Percentiles rank a stretch among this genome's conserved stretches.
Conservation (phyloP, 2,113 vertebrate species). For the Rynchops niger region DNA sequence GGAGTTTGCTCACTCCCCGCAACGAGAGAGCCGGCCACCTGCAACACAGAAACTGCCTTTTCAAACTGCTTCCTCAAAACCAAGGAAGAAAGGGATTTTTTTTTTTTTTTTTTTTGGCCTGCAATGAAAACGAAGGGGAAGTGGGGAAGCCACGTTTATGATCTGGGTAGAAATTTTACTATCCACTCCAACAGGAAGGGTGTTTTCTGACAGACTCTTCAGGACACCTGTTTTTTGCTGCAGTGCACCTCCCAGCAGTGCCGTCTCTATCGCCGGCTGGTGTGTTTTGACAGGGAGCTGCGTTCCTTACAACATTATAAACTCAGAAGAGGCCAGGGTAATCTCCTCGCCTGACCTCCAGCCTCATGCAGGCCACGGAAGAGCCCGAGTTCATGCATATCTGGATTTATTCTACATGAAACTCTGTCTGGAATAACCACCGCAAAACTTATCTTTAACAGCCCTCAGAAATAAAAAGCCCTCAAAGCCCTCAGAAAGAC, state of each 20-base stretch:
- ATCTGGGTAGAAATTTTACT: background rate
- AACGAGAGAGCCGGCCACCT: background rate
- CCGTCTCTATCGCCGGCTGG: background rate
- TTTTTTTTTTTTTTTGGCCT: background rate
- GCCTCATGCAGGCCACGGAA: background rate
- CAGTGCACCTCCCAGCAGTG: background rate
- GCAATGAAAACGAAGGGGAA: background rate
- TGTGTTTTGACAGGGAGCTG: background rate
- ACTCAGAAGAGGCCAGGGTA: background rate
- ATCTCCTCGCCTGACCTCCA: background rate
- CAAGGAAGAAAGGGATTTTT: background rate
- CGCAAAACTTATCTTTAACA: background rate
- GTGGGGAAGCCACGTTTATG: background rate
- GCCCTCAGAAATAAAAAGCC: background rate
- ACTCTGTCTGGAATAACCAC: background rate
- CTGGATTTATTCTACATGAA: background rate
- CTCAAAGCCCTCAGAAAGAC: background rate
- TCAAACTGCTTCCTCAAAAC: background rate
- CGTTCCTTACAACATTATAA: background rate
- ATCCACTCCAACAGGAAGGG: background rate
- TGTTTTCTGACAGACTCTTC: background rate
- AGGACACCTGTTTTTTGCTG: background rate
- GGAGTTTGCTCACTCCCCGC: background rate
- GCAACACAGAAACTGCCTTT: background rate
- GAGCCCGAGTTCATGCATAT: background rate